These are phyloP conservation scores for Anguilla obscura DNA, from an alignment of 2,797 vertebrate species.

Conservation along the genomic window DNA sequence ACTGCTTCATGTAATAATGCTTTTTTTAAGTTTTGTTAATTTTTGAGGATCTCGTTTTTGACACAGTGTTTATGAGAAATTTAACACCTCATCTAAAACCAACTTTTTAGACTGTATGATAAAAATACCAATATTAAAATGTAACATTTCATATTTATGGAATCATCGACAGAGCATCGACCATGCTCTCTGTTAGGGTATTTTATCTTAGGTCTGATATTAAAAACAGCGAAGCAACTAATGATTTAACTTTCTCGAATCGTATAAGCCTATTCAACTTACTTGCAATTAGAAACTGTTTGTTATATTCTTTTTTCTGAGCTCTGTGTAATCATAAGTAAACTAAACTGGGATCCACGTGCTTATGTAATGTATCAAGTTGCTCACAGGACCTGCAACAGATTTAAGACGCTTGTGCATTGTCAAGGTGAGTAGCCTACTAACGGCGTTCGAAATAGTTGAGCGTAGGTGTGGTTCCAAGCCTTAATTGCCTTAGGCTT, in stretches of 20 bases:
- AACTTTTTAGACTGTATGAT: not conserved
- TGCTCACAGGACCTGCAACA: not conserved
- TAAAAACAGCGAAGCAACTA: not conserved
- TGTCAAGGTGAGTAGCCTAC: not conserved
- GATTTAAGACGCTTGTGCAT: too few relatives aligned
- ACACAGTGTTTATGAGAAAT: not conserved
- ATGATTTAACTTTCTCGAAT: not conserved
- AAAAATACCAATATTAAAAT: too few relatives aligned
- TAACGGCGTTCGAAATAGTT: not conserved
- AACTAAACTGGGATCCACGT: not conserved
- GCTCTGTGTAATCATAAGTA: not conserved
- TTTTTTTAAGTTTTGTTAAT: not conserved
- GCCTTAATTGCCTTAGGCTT: not conserved
- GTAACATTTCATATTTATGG: constrained; percentile 37
- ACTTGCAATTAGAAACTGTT: not conserved
- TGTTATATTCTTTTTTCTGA: not conserved
- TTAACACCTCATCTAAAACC: not conserved
- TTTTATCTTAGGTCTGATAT: not conserved
- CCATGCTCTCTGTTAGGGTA: not conserved
- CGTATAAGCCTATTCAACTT: not conserved
- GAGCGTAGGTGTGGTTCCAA: not conserved
- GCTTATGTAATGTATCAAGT: not conserved
- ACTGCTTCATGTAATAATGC: not conserved
- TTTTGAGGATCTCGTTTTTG: not conserved
- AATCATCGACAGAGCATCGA: constrained; percentile 34